phyloP scores from a whole-genome alignment of 2,888 invertebrate genomes.

The Andricus curvator region DNA sequence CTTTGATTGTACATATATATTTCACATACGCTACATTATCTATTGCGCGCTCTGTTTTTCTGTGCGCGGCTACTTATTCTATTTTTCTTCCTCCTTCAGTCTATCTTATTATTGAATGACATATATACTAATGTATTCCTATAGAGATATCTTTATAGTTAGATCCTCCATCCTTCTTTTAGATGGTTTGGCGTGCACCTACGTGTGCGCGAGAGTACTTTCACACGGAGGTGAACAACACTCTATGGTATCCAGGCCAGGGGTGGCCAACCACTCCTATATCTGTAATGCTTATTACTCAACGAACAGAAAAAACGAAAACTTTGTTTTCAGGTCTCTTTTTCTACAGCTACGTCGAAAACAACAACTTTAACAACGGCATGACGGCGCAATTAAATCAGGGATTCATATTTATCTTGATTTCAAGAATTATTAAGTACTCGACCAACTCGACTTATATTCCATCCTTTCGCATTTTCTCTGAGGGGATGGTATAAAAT shows the following conservation, averaged over 20 bases:
- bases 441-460: too few species aligned
- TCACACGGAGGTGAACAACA: constrained; percentile 76
- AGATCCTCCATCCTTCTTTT: constrained; percentile 41
- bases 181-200: constrained; percentile 1
- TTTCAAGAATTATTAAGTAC: not conserved
- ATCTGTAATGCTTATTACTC: constrained; percentile 3
- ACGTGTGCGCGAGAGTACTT: constrained; percentile 67
- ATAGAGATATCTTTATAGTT: not conserved
- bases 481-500: too few species aligned
- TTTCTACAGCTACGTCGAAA: not conserved
- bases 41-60: not conserved
- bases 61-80: not conserved
- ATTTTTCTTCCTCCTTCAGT: not conserved
- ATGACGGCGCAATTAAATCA: too few species aligned
- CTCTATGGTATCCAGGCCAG: constrained; percentile 75
- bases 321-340: not conserved
- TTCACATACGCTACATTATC: not conserved
- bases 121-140: constrained; percentile 37
- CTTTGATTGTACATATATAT: not conserved
- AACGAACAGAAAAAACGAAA: not conserved
- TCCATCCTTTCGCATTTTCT: too few species aligned
- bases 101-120: constrained; percentile 31
- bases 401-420: too few species aligned
- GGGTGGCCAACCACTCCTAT: constrained; percentile 72
- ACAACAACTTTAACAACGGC: not conserved